Evolutionary conservation across 2,888 invertebrate species (phyloP).

Genomic region (Theodoxus fluviatilis): DNA sequence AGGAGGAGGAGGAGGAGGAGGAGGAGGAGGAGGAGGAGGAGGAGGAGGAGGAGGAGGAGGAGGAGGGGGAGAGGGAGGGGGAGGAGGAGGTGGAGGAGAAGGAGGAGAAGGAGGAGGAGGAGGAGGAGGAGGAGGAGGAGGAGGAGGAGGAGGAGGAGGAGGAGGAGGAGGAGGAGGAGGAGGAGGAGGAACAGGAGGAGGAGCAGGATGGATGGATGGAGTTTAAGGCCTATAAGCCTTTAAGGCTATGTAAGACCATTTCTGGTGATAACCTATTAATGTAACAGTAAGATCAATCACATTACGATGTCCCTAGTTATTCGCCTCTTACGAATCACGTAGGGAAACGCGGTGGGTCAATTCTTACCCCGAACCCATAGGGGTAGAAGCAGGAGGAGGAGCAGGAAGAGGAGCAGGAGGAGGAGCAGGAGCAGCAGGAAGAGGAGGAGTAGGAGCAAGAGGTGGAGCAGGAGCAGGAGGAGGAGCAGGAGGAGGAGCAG

Average conservation of each 20-base stretch:
- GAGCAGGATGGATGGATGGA: background rate
- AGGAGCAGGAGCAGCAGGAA: too few relatives aligned
- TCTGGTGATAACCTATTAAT: background rate
- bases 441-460: background rate
- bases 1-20: background rate
- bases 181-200: background rate
- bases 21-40: constrained; percentile 3
- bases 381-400: too few relatives aligned
- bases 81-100: background rate
- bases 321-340: too few relatives aligned
- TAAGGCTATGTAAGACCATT: background rate
- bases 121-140: background rate
- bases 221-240: background rate
- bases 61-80: background rate
- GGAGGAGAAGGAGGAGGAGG: background rate
- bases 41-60: background rate
- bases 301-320: background rate
- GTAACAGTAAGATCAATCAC: background rate
- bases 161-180: background rate
- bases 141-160: background rate
- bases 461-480: background rate
- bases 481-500: background rate
- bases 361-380: too few relatives aligned
- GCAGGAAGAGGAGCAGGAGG: too few relatives aligned
- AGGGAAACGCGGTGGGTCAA: too few relatives aligned